Evolutionary conservation across 2,113 vertebrate genomes (phyloP), one percentile per base, ranked within the genome.

Genomic region (Naja naja): DNA sequence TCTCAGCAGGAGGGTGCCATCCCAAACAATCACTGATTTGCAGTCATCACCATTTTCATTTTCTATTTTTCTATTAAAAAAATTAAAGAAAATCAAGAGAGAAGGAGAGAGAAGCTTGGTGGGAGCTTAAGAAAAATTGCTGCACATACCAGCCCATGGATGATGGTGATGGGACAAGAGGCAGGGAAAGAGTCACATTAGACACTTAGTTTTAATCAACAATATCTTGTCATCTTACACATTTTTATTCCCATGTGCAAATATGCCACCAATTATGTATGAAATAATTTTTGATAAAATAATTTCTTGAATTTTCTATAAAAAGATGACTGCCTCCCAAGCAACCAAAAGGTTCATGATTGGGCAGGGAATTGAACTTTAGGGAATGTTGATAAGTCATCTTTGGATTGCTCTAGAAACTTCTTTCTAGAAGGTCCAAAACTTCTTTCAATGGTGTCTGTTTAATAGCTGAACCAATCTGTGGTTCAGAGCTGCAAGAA

Each of bases 261-360:
- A 90, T 94, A 93, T 30, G 23, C n/a, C 12, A 58, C n/a, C 10
- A n/a, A 30, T 5, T 60, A 86, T 93, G 39, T 56, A 43, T 87
- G 85, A 34, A 45, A 87, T 14, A 43, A 47, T 86, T 86, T 86
- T 23, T 47, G 22, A 49, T 30, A 87, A 49, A 49, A 87, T 30
- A 64, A 20, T 0, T 94, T 55, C 58, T 22, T 93, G 81, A 25
- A 87, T 94, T 93, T 94, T 95, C 86, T 94, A 56, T 94, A 94
- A 30, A 81, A 43, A 81, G 69, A 81, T 39, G 69, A 39, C 7
- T 81, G 34, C 3, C 16, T 39, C 34, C 34, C 34, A 43, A 22
- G 43, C 34, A 81, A 81, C 20, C 34, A 22, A 43, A 81, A 23
- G 34, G 20, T 81, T 81, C 34, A 81, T 81, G 34, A 43, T 81